Evolutionary conservation across 2,888 invertebrate species (phyloP), one percentile per base, ranked within the genome.

Genomic region (Lasioglossum oenotherae): DNA sequence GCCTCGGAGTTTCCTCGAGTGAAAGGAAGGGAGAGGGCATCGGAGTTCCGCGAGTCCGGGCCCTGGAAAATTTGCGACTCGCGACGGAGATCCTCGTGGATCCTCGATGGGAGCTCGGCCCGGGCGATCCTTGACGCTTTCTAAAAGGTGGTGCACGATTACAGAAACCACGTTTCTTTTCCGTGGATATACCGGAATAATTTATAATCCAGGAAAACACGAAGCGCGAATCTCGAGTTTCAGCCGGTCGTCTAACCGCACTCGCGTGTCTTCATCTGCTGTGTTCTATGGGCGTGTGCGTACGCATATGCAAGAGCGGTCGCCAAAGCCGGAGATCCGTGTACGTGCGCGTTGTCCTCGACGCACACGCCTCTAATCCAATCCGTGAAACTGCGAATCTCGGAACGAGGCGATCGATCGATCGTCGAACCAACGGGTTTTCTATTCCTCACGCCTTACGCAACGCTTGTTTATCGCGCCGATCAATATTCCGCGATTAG

Each of bases 251-350:
- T 84, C 80, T 77, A 82, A 84, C 84, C 87, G 78, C 85, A 77
- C 78, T 89, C 90, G 87, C 90, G 89, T 89, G 88, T 90, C 89
- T 89, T 91, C 89, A 88, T 87, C 84, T 81, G 82, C 81, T 64
- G 71, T 77, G 60, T 73, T 82, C 12, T 1, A 23, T n/a, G n/a
- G 3, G 12, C 4, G n/a, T 57, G 57, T n/a, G 53, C 4, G 38
- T 4, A 46, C 46, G 27, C 44, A n/a, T 46, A 49, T 73, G 82
- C 85, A 46, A 84, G 80, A 81, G 67, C 76, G 84, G 85, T 85
- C 89, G 82, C 41, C 82, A 49, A 31, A 16, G 64, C 31, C 64
- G 77, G 80, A 46, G 78, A 87, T 82, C 82, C 80, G 81, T 72
- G 27, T 75, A 53, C 38, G 38, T 23, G 31, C 67, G 35, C 35